These are phyloP conservation scores for Calliopsis andreniformis DNA, from an alignment of 1,140 invertebrate species.

Conservation along the genomic window DNA sequence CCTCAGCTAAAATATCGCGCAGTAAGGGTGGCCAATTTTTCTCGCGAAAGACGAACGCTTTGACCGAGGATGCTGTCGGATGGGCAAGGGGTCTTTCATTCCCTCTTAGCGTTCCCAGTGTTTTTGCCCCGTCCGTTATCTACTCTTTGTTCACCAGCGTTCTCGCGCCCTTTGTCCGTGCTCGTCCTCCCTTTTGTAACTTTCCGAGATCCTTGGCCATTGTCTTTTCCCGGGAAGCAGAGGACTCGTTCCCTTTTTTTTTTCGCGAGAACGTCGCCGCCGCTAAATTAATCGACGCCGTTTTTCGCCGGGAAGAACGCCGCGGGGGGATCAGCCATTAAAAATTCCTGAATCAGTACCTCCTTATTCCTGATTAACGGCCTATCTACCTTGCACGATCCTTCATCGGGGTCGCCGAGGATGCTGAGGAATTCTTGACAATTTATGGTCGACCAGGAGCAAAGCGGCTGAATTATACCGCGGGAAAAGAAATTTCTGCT, in stretches of 20 bases:
- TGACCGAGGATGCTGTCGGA: constrained; percentile 23
- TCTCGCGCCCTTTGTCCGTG: constrained; percentile 69
- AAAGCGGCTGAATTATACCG: constrained; percentile 29
- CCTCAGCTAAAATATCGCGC: constrained; percentile 3
- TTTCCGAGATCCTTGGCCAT: constrained; percentile 55
- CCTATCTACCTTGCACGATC: constrained; percentile 48
- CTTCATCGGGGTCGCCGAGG: constrained; percentile 33
- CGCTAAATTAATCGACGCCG: constrained; percentile 67
- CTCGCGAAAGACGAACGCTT: constrained; percentile 42
- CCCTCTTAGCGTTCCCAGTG: constrained; percentile 35
- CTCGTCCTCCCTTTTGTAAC: constrained; percentile 62
- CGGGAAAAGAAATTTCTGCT: constrained; percentile 8
- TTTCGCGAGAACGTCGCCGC: constrained; percentile 52
- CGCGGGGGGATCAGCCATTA: constrained; percentile 59
- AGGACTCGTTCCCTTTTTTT: constrained; percentile 41
- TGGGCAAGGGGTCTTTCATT: constrained; percentile 20
- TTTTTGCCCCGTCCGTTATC: constrained; percentile 71
- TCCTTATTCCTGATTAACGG: constrained; percentile 63
- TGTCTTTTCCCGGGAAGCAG: constrained; percentile 55
- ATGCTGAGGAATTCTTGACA: constrained; percentile 40
- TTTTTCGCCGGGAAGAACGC: constrained; percentile 37
- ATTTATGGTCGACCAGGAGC: constrained; percentile 51
- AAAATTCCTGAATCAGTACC: constrained; percentile 68
- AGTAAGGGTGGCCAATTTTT: constrained; percentile 45
- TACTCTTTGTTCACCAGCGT: constrained; percentile 66